Evolutionary conservation across 2,797 vertebrate genomes (phyloP).

Genomic region (Enteromius viviparus): DNA sequence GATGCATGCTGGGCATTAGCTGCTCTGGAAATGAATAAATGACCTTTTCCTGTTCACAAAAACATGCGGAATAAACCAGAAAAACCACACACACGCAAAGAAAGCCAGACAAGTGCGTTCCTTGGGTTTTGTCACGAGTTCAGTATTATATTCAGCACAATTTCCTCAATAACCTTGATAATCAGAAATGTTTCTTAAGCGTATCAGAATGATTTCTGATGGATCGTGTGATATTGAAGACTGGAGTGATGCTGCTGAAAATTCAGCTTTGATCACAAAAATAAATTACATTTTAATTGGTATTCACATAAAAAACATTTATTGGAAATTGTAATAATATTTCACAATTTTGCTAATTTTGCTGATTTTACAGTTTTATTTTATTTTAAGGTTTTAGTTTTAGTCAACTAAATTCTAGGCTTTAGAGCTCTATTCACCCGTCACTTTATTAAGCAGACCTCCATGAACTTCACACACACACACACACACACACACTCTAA

Average conservation of each 20-base stretch:
- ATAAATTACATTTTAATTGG: accelerated
- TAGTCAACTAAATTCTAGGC: too few relatives aligned
- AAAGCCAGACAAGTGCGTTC: constrained; percentile 14
- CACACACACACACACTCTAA: not conserved
- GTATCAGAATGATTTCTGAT: not conserved
- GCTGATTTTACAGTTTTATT: not conserved
- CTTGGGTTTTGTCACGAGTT: not conserved
- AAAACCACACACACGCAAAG: not conserved
- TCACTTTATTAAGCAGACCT: not conserved
- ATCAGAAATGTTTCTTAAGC: not conserved
- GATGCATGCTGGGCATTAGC: constrained; percentile 19
- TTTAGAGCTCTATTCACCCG: not conserved
- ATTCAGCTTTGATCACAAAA: too few relatives aligned
- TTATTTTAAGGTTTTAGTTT: not conserved
- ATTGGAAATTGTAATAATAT: not conserved
- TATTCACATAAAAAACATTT: not conserved
- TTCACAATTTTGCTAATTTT: not conserved
- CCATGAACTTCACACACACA: not conserved
- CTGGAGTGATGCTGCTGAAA: too few relatives aligned
- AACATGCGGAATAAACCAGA: constrained; percentile 1
- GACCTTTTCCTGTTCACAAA: constrained; percentile 54
- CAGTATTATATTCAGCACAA: not conserved
- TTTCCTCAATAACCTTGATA: not conserved
- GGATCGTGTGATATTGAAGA: too few relatives aligned
- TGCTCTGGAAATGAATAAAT: constrained; percentile 50